Conservation (phyloP, 2,888 invertebrate species). For the Hydriomena furcata region DNA sequence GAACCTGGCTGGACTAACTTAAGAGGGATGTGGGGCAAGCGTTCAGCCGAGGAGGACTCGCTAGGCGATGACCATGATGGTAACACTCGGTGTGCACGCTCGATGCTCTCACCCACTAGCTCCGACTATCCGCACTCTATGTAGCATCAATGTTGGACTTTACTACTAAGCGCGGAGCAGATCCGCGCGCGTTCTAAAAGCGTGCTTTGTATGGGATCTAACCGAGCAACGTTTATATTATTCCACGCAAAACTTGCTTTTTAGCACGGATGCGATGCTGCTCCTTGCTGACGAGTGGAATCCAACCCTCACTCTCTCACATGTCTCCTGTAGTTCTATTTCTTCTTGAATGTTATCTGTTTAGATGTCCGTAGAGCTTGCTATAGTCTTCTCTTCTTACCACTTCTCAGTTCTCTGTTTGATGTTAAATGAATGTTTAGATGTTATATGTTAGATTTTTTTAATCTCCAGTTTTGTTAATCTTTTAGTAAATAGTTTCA, state of each 20-base stretch:
- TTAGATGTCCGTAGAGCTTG: conserved; percentile 35
- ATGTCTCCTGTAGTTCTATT: conserved; percentile 27
- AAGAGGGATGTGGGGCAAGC: conserved; percentile 91
- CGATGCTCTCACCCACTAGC: conserved; percentile 24
- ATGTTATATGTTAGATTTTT: conserved; percentile 20
- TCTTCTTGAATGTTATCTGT: conserved; percentile 30
- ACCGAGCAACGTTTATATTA: too few species aligned
- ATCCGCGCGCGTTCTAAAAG: background rate
- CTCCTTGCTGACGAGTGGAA: background rate
- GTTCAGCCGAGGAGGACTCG: conserved; percentile 58
- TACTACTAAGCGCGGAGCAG: background rate
- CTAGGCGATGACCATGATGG: conserved; percentile 63
- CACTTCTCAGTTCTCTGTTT: conserved; percentile 28
- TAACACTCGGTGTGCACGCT: conserved; percentile 44
- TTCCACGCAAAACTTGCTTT: background rate
- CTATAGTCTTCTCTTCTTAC: conserved; percentile 26
- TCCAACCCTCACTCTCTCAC: conserved; percentile 24
- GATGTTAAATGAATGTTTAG: conserved; percentile 30
- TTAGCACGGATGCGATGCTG: background rate
- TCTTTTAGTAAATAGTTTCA: conserved; percentile 7
- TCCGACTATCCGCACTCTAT: conserved; percentile 33
- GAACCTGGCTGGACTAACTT: conserved; percentile 91
- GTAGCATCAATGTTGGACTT: conserved; percentile 3
- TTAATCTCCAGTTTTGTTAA: background rate
- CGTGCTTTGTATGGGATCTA: background rate